Conservation (phyloP, 2,113 vertebrate species). For the Polypterus bichir region DNA sequence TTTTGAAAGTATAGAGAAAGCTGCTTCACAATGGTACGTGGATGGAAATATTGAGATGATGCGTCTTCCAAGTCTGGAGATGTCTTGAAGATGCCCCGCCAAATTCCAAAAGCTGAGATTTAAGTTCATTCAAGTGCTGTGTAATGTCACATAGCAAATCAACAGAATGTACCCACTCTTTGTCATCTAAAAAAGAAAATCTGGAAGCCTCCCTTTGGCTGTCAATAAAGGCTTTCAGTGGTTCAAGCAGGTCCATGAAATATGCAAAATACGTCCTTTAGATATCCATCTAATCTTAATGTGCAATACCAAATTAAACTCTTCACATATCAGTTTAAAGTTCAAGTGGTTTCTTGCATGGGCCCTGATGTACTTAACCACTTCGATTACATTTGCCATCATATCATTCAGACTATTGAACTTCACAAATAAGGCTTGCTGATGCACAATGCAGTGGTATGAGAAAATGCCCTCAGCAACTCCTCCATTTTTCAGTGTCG, state of each 20-base stretch:
- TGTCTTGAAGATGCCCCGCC: slow-evolving; percentile 8
- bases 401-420: background rate
- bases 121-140: slow-evolving; percentile 9
- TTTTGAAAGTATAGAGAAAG: background rate
- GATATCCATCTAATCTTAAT: slow-evolving; percentile 1
- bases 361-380: slow-evolving; percentile 1
- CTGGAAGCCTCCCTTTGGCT: background rate
- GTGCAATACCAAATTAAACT: slow-evolving; percentile 12
- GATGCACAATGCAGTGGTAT: slow-evolving; percentile 4
- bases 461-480: background rate
- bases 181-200: slow-evolving; percentile 9
- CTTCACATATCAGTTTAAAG: slow-evolving; percentile 5
- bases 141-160: background rate
- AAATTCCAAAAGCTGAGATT: slow-evolving; percentile 11
- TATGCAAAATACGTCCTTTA: slow-evolving; percentile 6
- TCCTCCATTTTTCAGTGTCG: background rate
- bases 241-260: slow-evolving; percentile 6
- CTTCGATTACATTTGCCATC: background rate
- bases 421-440: background rate
- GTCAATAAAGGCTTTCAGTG: background rate
- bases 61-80: slow-evolving; percentile 1
- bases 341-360: slow-evolving; percentile 5
- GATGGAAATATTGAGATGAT: background rate
- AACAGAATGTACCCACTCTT: slow-evolving; percentile 8
- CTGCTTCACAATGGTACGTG: background rate